Percentiles rank a stretch among this genome's conserved stretches.
These are phyloP conservation scores for Crotalus helleri DNA, from an alignment of 2,113 vertebrate genomes.

Conservation along the genomic window DNA sequence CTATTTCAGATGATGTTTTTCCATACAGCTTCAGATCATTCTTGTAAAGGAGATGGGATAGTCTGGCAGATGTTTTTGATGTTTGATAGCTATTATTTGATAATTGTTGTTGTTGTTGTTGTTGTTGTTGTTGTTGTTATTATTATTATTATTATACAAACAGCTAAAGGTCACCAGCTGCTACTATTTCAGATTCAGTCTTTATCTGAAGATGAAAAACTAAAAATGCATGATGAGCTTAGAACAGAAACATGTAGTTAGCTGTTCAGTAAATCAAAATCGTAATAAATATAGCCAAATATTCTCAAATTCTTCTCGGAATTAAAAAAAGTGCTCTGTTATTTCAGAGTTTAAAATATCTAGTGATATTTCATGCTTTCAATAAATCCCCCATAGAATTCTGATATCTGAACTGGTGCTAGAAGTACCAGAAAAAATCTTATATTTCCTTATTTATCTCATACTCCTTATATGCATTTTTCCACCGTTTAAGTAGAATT, in stretches of 20 bases:
- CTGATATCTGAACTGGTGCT: not conserved
- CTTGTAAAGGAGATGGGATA: too few relatives aligned
- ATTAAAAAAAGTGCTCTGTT: not conserved
- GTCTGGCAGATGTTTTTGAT: too few relatives aligned
- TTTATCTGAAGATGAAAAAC: not conserved
- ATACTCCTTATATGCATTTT: not conserved
- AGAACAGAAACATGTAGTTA: not conserved
- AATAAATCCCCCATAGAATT: not conserved
- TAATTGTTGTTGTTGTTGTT: too few relatives aligned
- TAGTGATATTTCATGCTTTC: not conserved
- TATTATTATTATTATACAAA: too few relatives aligned
- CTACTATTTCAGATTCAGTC: constrained; percentile 5
- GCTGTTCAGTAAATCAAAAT: not conserved
- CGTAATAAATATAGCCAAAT: not conserved
- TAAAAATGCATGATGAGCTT: constrained; percentile 3
- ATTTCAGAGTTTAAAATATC: not conserved
- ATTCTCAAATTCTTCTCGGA: not conserved
- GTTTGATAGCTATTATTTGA: too few relatives aligned
- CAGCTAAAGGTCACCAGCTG: not conserved
- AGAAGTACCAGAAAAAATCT: not conserved
- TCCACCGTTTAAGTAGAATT: not conserved
- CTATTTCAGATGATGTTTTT: too few relatives aligned
- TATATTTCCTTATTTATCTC: not conserved
- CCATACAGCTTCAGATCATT: too few relatives aligned
- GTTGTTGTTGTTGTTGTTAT: too few relatives aligned